phyloP scores from a whole-genome alignment of 2,888 invertebrate genomes.

The Lycaena phlaeas region DNA sequence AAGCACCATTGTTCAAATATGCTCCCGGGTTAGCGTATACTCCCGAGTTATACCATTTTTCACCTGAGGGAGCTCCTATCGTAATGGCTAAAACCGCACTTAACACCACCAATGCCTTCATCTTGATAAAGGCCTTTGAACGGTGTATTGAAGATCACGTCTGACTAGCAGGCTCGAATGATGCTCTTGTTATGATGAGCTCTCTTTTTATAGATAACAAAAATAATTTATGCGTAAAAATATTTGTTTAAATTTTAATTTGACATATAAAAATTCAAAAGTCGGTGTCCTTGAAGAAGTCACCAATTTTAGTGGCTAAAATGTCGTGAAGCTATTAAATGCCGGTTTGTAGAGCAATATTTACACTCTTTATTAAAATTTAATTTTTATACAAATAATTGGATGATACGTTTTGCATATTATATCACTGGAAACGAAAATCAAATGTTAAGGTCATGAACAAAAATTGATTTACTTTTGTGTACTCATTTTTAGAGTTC shows the following conservation, averaged over 20 bases:
- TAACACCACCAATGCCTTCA: constrained; percentile 61
- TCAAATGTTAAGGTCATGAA: no score
- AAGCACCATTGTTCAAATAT: not conserved
- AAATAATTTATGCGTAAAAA: constrained; percentile 34
- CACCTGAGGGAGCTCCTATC: constrained; percentile 17
- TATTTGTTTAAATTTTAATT: constrained; percentile 28
- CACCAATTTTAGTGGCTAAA: constrained; percentile 34
- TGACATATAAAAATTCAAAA: constrained; percentile 37
- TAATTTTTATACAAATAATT: not conserved
- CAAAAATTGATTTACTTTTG: no score
- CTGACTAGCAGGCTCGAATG: constrained; percentile 27
- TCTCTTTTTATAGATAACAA: constrained; percentile 48
- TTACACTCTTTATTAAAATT: not conserved
- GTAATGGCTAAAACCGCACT: constrained; percentile 39
- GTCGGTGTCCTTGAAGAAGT: constrained; percentile 38
- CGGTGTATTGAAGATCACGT: constrained; percentile 46
- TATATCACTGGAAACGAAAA: no score
- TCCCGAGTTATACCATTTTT: not conserved
- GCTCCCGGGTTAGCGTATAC: not conserved
- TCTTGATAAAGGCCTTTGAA: constrained; percentile 43
- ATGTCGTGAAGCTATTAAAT: constrained; percentile 12
- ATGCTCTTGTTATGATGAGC: constrained; percentile 22
- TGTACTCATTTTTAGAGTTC: no score
- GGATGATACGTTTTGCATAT: not conserved
- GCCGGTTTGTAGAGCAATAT: constrained; percentile 1